A percentile compares a stretch with the other conserved stretches of the same genome.
These are phyloP conservation scores for Nettapus auritus DNA, from an alignment of 2,113 vertebrate species.

Conservation along the genomic window DNA sequence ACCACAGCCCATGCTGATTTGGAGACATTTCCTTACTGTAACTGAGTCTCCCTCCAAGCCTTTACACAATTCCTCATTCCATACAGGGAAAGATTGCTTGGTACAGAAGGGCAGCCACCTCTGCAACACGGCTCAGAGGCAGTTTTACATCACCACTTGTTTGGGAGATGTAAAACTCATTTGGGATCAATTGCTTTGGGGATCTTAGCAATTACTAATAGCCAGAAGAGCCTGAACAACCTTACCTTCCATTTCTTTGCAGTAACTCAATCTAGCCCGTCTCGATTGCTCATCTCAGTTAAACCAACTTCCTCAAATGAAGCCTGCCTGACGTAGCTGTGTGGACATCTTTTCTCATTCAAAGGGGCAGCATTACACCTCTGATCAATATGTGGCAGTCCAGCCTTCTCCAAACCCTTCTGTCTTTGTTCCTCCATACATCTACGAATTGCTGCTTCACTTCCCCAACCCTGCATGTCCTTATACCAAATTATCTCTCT, in stretches of 20 bases:
- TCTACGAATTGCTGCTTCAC: background rate
- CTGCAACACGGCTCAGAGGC: background rate
- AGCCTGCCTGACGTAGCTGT: background rate
- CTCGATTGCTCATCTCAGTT: background rate
- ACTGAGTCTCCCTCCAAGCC: background rate
- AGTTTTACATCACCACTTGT: background rate
- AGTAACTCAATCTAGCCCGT: background rate
- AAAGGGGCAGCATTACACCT: background rate
- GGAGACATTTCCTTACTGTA: background rate
- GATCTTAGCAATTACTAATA: background rate
- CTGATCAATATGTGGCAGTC: rapidly evolving
- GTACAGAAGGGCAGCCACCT: background rate
- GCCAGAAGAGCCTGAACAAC: background rate
- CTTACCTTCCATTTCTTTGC: background rate
- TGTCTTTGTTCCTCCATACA: background rate
- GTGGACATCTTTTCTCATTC: background rate
- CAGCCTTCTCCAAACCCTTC: background rate
- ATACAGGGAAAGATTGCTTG: background rate
- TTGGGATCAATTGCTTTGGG: rapidly evolving
- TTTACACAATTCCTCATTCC: background rate
- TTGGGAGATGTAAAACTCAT: too few relatives aligned
- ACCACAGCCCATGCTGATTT: background rate
- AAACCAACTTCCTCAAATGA: background rate
- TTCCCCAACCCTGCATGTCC: background rate
- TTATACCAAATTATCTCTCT: background rate